Conservation (phyloP, 2,888 invertebrate genomes). For the Conomelus anceps region DNA sequence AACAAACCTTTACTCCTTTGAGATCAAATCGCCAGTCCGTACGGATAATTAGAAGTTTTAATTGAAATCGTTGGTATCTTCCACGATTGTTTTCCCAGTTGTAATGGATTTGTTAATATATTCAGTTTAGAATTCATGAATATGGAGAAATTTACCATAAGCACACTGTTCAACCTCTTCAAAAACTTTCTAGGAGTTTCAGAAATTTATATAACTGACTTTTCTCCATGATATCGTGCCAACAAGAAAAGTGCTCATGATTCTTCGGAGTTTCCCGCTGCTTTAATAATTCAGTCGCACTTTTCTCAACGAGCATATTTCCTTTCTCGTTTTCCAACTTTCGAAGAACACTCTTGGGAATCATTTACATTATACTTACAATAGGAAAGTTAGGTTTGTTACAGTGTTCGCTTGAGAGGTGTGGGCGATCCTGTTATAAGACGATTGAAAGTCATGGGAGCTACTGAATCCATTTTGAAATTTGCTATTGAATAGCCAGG, state of each 20-base stretch:
- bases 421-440: not conserved
- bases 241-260: not conserved
- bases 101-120: not conserved
- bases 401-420: not conserved
- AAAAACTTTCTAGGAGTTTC: not conserved
- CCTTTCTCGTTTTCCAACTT: not conserved
- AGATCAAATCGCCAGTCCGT: not conserved
- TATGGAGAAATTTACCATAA: not conserved
- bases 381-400: not conserved
- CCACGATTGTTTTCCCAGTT: not conserved
- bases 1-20: not conserved
- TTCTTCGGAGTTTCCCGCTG: not conserved
- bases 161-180: not conserved
- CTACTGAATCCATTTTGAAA: not conserved
- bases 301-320: not conserved
- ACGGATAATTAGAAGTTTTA: not conserved
- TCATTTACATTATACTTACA: not conserved
- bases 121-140: not conserved
- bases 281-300: not conserved
- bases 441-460: not conserved
- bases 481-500: not conserved
- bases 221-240: not conserved
- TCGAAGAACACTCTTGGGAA: not conserved
- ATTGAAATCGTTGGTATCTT: not conserved
- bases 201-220: not conserved